Evolutionary conservation across 2,888 invertebrate genomes (phyloP).

Genomic region (Sepioteuthis lessoniana): DNA sequence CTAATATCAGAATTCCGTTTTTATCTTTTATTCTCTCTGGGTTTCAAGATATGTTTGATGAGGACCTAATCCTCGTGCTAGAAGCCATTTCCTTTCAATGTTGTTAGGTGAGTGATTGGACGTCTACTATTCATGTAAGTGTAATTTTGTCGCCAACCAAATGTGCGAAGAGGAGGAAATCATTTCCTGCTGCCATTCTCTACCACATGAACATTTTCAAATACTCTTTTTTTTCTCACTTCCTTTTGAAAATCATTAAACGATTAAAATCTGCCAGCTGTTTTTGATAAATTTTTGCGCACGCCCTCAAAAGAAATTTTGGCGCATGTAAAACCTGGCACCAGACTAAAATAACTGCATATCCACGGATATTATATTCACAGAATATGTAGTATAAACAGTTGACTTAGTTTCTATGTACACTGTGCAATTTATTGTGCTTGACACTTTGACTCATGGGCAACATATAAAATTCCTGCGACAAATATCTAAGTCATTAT

Average conservation of each 20-base stretch:
- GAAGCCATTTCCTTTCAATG: not conserved
- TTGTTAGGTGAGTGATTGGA: constrained; percentile 14
- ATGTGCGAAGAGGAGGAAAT: not conserved
- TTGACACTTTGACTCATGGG: too few relatives aligned
- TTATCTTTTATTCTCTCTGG: too few relatives aligned
- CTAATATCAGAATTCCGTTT: too few relatives aligned
- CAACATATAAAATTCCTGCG: too few relatives aligned
- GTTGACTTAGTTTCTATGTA: too few relatives aligned
- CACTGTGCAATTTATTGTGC: too few relatives aligned
- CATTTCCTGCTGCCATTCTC: not conserved
- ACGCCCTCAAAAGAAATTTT: not conserved
- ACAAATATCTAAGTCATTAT: too few relatives aligned
- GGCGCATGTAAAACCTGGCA: constrained; percentile 33
- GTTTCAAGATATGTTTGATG: not conserved
- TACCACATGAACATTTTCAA: not conserved
- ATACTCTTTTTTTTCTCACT: not conserved
- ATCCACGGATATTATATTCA: too few relatives aligned
- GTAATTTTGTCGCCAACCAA: not conserved
- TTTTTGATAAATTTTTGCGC: constrained; percentile 21
- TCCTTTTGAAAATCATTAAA: constrained; percentile 9
- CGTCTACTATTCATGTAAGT: not conserved
- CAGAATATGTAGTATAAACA: too few relatives aligned
- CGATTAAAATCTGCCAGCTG: constrained; percentile 10
- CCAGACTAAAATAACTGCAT: not conserved
- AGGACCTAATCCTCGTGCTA: not conserved